Percentiles rank a stretch among this genome's conserved stretches.
phyloP scores from a whole-genome alignment of 2,113 vertebrate genomes.

The Mustelus asterias region DNA sequence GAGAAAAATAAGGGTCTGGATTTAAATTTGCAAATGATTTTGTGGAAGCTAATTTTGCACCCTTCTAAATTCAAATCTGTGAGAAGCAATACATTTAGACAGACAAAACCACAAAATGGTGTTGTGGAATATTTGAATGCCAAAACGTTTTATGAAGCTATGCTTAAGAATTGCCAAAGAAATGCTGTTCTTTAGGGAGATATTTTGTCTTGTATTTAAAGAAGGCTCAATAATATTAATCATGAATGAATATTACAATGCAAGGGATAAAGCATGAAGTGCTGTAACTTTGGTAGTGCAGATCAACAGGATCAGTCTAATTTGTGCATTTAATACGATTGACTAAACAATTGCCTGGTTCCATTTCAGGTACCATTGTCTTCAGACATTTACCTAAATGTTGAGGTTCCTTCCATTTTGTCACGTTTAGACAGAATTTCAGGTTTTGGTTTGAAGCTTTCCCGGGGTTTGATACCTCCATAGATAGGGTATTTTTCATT shows the following conservation, averaged over 20 bases:
- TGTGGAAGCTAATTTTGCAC: neutral
- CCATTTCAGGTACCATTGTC: neutral
- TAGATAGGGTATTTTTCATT: conserved; percentile 65
- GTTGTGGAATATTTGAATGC: neutral
- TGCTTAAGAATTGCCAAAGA: neutral
- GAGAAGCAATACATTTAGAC: neutral
- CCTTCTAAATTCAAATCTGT: neutral
- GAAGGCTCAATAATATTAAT: neutral
- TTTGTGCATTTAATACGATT: neutral
- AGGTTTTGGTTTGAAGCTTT: conserved; percentile 61
- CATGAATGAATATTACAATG: neutral
- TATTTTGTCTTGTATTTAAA: neutral
- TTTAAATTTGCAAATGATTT: neutral
- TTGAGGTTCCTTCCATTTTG: conserved; percentile 66
- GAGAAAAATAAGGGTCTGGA: neutral
- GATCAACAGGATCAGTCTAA: neutral
- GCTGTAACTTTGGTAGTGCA: neutral
- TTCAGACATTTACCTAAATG: conserved; percentile 64
- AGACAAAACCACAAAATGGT: neutral
- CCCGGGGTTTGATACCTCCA: conserved; percentile 50
- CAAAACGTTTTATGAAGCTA: neutral
- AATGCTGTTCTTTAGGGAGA: neutral
- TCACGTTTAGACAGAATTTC: conserved; percentile 44
- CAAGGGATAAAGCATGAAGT: neutral
- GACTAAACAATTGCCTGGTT: no score